Percentiles rank a stretch among this genome's conserved stretches.
Conservation (phyloP, 2,888 invertebrate species). For the Conomelus anceps region DNA sequence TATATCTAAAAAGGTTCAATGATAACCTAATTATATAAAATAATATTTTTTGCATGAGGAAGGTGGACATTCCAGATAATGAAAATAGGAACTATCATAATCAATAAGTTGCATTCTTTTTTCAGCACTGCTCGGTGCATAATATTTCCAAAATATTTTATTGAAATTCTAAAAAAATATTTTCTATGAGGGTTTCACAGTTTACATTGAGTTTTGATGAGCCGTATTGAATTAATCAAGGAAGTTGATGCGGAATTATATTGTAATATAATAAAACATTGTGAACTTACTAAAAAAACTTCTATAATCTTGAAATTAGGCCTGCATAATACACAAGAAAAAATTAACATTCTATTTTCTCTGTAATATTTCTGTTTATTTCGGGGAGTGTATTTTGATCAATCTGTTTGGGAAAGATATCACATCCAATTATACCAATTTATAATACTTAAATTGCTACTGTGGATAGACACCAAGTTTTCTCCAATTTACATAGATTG, state of each 20-base stretch:
- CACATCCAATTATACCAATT: background rate
- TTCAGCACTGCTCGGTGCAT: no score
- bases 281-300: background rate
- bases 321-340: background rate
- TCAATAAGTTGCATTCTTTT: background rate
- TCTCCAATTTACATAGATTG: background rate
- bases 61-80: background rate
- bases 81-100: background rate
- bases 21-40: background rate
- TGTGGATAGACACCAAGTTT: background rate
- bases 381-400: no score
- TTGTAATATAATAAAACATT: background rate
- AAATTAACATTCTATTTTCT: background rate
- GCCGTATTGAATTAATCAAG: background rate
- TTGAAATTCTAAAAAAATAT: background rate
- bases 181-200: background rate
- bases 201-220: background rate
- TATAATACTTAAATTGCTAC: background rate
- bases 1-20: background rate
- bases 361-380: no score
- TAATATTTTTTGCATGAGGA: background rate
- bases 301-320: background rate
- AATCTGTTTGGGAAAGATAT: no score
- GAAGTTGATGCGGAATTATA: background rate
- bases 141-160: background rate